Base-by-base conservation (phyloP, 2,888 invertebrate species). In the Sclerodermus sp. region DNA sequence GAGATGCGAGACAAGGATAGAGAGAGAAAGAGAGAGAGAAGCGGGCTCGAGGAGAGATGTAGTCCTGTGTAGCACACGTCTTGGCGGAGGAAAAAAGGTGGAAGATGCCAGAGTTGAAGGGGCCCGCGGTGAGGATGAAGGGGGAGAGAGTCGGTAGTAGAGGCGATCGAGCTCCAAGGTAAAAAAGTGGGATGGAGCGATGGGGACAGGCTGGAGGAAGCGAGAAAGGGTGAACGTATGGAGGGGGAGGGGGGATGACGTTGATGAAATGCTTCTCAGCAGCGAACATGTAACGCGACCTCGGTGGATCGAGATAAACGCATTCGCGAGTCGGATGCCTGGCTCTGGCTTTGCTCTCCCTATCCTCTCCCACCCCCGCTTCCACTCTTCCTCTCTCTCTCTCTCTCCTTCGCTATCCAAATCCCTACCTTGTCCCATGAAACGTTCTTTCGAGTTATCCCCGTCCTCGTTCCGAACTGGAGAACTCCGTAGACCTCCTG, bases 301-400 rank as follows among this genome's bases (percentile, higher is more conserved):
- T 55, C 55, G 55, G 45, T 43, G 51, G 49, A 59, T 62, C 52
- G 48, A 57, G 62, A 62, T 62, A 62, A 62, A 62, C 50, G 51
- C 49, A 57, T 62, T 51, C 59, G 50, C 52, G 42, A 45, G 42
- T 50, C 48, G 53, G 48, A 56, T 59, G 56, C 53, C 53, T 47
- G 51, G 41, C 40, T 45, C 55, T n/a, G n/a, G n/a, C n/a, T n/a
- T n/a, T n/a, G n/a, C n/a, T n/a, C n/a, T n/a, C 23, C 23, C 8
- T 23, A 23, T 23, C 23, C 23, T 8, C 23, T 23, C 23, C 23
- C 37, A 39, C 31, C 37, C 39, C 37, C 42, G 14, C 43, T 16
- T 39, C 23, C 39, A 5, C 23, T 50, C 55, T 34, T 48, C 42
- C 57, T 45, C 45, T 39, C 39, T 47, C 47, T 40, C 45, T 47